phyloP scores from a whole-genome alignment of 2,113 vertebrate genomes.

The Hiodon alosoides region DNA sequence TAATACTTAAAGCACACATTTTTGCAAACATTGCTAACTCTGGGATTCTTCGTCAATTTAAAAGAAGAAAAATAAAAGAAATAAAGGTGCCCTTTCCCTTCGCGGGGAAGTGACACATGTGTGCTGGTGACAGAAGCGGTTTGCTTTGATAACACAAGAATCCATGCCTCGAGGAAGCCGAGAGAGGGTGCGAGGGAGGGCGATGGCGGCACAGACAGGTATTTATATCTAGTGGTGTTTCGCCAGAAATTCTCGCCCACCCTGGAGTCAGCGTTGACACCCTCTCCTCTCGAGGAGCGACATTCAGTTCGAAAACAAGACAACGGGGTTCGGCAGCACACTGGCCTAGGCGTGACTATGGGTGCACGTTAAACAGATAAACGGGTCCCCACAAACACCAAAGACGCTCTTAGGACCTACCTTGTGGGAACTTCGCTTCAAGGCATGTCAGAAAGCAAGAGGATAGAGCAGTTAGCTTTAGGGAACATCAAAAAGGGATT shows the following conservation, averaged over 20 bases:
- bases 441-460: slow-evolving; percentile 53
- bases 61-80: not conserved
- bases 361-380: slow-evolving; percentile 32
- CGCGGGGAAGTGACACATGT: not conserved
- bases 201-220: too few relatives aligned
- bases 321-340: slow-evolving; percentile 6
- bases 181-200: not conserved
- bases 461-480: slow-evolving; percentile 26
- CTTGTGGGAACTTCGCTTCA: slow-evolving; percentile 65
- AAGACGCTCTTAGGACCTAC: slow-evolving; percentile 51
- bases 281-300: not conserved
- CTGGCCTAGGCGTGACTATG: slow-evolving; percentile 11
- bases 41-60: too few relatives aligned
- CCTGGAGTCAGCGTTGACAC: too few relatives aligned
- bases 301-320: slow-evolving; percentile 4
- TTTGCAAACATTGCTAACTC: too few relatives aligned
- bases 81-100: too few relatives aligned
- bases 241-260: too few relatives aligned
- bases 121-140: not conserved
- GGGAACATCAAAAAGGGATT: not conserved
- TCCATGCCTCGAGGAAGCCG: not conserved
- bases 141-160: not conserved
- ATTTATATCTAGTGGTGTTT: too few relatives aligned
- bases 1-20: too few relatives aligned
- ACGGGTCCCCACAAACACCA: slow-evolving; percentile 48